phyloP scores from a whole-genome alignment of 64 coral and sea anemone species.

The Actinia tenebrosa region DNA sequence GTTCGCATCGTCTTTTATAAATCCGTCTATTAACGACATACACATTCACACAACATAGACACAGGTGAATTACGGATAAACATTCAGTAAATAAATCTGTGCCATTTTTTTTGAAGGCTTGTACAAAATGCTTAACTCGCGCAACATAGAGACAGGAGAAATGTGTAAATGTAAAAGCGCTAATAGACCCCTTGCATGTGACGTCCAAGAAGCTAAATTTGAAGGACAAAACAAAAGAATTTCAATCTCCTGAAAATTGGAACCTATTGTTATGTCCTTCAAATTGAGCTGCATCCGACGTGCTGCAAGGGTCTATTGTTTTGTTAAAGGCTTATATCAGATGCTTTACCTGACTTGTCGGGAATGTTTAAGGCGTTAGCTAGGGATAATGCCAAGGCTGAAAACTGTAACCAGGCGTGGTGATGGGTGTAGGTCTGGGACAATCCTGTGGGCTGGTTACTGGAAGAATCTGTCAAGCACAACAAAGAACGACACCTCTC shows the following conservation, averaged over 20 bases:
- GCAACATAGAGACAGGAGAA: not conserved
- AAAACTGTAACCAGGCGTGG: conserved; percentile 94
- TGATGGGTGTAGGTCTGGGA: conserved; percentile 85
- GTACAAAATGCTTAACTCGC: not conserved
- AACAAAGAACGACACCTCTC: not conserved
- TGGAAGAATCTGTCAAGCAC: conserved; percentile 35
- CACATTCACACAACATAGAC: too few species aligned
- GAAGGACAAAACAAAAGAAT: too few species aligned
- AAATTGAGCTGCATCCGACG: too few species aligned
- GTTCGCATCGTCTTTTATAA: too few species aligned
- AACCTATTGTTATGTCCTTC: too few species aligned
- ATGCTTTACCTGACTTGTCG: conserved; percentile 60
- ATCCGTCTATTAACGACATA: too few species aligned
- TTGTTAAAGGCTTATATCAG: not conserved
- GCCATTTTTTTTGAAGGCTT: too few species aligned
- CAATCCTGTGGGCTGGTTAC: conserved; percentile 61
- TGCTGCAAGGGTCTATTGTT: not conserved
- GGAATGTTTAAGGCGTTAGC: conserved; percentile 81
- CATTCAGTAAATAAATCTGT: too few species aligned
- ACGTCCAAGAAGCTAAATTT: too few species aligned
- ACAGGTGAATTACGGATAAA: too few species aligned
- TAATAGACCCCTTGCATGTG: too few species aligned
- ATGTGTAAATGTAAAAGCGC: not conserved
- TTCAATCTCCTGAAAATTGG: too few species aligned
- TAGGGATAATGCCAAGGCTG: conserved; percentile 64